Conservation (phyloP, 2,888 invertebrate species). For the Ctena decussata region DNA sequence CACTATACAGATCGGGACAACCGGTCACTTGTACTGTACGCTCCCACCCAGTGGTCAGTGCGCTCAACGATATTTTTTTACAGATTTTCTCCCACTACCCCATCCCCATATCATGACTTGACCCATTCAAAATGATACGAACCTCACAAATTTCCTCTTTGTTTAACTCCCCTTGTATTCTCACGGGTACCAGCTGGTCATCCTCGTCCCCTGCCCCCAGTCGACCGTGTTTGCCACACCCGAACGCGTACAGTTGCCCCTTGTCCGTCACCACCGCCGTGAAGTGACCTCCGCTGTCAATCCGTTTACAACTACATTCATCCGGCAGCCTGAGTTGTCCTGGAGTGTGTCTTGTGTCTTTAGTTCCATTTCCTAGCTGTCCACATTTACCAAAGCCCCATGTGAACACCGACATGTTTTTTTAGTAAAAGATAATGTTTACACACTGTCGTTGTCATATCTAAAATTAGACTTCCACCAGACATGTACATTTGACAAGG, state of each 20-base stretch:
- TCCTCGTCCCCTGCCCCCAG: slow-evolving; percentile 68
- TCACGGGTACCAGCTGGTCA: slow-evolving; percentile 47
- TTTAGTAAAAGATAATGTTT: too few species aligned
- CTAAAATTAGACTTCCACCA: too few species aligned
- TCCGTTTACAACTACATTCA: slow-evolving; percentile 11
- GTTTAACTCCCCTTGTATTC: neutral
- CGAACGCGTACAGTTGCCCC: slow-evolving; percentile 67
- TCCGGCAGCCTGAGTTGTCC: slow-evolving; percentile 27
- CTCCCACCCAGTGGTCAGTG: too few species aligned
- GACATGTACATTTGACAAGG: too few species aligned
- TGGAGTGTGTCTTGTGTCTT: slow-evolving; percentile 50
- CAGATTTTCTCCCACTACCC: too few species aligned
- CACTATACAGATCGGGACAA: too few species aligned
- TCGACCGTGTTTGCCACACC: slow-evolving; percentile 75
- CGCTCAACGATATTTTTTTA: too few species aligned
- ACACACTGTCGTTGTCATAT: too few species aligned
- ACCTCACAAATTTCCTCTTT: neutral
- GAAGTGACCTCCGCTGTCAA: slow-evolving; percentile 70
- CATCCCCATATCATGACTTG: too few species aligned
- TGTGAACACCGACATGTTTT: slow-evolving; percentile 68
- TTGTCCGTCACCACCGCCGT: slow-evolving; percentile 61
- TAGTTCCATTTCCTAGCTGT: slow-evolving; percentile 71
- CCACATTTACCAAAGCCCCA: slow-evolving; percentile 76
- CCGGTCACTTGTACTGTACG: too few species aligned
- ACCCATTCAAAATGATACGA: too few species aligned